A percentile compares a stretch with the other conserved stretches of the same genome.
Conservation (phyloP, 2,113 vertebrate genomes). For the Phylloscopus whistleri region DNA sequence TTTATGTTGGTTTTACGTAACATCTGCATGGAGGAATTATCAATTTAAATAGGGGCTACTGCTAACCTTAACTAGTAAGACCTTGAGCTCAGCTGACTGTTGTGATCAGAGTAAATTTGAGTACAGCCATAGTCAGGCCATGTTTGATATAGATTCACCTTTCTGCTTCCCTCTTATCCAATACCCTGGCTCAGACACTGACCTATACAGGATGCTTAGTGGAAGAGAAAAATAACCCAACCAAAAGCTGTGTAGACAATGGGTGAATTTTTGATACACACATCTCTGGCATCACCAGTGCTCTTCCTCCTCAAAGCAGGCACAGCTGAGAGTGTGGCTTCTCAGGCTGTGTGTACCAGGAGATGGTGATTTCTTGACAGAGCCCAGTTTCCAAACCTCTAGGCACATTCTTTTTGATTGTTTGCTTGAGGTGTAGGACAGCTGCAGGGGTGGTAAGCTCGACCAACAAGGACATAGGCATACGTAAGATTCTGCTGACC, state of each 20-base stretch:
- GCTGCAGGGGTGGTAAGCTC: neutral
- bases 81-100: neutral
- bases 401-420: neutral
- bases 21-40: neutral
- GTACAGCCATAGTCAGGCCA: neutral
- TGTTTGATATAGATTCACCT: neutral
- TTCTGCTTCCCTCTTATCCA: neutral
- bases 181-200: neutral
- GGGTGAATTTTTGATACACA: no score
- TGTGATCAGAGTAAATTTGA: neutral
- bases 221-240: neutral
- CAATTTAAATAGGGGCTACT: neutral
- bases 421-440: neutral
- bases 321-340: neutral
- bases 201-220: neutral
- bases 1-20: neutral
- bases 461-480: neutral
- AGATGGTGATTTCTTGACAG: neutral
- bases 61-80: neutral
- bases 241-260: neutral
- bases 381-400: neutral
- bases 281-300: neutral
- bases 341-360: rapidly evolving
- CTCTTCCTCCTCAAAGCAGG: neutral
- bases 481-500: neutral